Evolutionary conservation across 2,888 invertebrate species (phyloP).

Genomic region (Notocelia uddmanniana): DNA sequence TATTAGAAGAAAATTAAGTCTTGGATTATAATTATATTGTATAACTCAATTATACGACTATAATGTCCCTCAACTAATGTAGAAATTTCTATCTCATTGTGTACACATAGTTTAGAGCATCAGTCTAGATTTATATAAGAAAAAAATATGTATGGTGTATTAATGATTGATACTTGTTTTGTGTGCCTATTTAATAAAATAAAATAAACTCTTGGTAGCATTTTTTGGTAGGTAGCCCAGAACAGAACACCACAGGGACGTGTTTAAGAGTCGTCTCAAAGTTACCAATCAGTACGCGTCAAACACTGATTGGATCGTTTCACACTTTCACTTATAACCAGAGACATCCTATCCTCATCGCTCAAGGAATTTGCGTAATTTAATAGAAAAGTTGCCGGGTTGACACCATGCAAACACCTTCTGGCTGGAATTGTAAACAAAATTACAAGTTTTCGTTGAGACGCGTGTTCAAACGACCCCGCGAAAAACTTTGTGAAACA

Average conservation of each 20-base stretch:
- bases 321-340: slow-evolving; percentile 29
- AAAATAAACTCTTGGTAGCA: not conserved
- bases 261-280: slow-evolving; percentile 17
- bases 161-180: too few relatives aligned
- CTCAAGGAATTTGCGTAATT: slow-evolving; percentile 53
- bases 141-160: too few relatives aligned
- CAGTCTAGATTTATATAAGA: too few relatives aligned
- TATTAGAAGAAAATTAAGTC: too few relatives aligned
- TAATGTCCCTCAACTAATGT: too few relatives aligned
- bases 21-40: too few relatives aligned
- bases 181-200: too few relatives aligned
- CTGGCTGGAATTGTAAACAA: slow-evolving; percentile 47
- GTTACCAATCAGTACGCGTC: slow-evolving; percentile 28
- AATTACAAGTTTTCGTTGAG: slow-evolving; percentile 47
- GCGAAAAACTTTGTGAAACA: slow-evolving; percentile 38
- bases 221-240: too few relatives aligned
- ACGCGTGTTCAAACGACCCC: slow-evolving; percentile 42
- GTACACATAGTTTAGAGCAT: too few relatives aligned
- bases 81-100: too few relatives aligned
- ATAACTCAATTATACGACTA: too few relatives aligned
- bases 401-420: slow-evolving; percentile 50
- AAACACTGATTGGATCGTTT: not conserved
- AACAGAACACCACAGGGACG: too few relatives aligned
- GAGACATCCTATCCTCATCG: slow-evolving; percentile 47
- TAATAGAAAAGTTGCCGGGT: slow-evolving; percentile 52